These are phyloP conservation scores for Chloropsis hardwickii DNA, from an alignment of 2,113 vertebrate genomes.

Conservation along the genomic window DNA sequence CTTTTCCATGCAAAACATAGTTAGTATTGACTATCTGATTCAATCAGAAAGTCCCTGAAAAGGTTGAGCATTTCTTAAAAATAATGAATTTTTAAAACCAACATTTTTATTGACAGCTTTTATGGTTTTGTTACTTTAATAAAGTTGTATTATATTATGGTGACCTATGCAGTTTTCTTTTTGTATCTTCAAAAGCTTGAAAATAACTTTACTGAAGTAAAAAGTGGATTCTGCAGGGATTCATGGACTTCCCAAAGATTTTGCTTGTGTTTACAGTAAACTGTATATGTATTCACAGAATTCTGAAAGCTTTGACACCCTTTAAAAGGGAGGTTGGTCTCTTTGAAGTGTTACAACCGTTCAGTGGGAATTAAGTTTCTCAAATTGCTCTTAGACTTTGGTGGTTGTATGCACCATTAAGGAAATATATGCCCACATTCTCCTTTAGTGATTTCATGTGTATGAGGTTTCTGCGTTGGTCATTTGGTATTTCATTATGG, in stretches of 20 bases:
- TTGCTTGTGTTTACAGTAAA: not conserved
- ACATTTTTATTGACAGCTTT: fast-evolving
- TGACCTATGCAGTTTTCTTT: not conserved
- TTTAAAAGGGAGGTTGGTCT: fast-evolving
- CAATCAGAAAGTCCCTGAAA: not conserved
- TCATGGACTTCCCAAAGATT: not conserved
- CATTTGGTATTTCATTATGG: not conserved
- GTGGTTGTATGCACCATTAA: not conserved
- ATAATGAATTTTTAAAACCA: not conserved
- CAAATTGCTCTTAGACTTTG: not conserved
- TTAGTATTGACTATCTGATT: not conserved
- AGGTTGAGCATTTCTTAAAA: not conserved
- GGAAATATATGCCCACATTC: not conserved
- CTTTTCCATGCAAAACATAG: not conserved
- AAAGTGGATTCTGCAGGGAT: not conserved
- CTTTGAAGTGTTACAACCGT: not conserved
- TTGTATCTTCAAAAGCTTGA: not conserved
- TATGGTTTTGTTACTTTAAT: not conserved
- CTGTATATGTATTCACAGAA: not conserved
- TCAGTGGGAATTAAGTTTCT: not conserved
- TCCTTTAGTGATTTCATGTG: not conserved
- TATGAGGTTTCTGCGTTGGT: not conserved
- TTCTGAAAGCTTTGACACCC: not conserved
- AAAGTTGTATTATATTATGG: not conserved
- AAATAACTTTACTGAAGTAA: not conserved